Conservation (phyloP, 2,797 vertebrate genomes). For the Pipistrellus nathusii region DNA sequence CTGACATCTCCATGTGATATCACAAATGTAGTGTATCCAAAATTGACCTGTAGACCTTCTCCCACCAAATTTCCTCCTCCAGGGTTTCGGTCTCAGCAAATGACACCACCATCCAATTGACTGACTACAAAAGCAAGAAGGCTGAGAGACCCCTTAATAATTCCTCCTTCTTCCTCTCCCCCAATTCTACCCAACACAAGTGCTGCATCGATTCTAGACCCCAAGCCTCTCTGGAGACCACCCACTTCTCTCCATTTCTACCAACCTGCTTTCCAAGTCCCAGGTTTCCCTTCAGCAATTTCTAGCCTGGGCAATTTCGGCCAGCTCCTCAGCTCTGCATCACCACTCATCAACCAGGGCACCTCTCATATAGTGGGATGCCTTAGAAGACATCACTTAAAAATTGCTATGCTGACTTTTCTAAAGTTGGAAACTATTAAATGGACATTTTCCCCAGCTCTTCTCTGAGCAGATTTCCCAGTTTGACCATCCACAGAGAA, state of each 20-base stretch:
- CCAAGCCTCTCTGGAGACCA: neutral
- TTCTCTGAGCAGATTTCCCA: neutral
- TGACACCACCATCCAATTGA: neutral
- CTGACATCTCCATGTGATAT: neutral
- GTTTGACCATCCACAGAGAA: neutral
- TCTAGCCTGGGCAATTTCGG: neutral
- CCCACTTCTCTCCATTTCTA: neutral
- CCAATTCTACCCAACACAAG: neutral
- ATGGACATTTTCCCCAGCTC: neutral
- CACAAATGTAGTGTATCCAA: neutral
- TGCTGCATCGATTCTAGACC: neutral
- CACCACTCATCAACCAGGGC: neutral
- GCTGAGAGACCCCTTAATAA: neutral
- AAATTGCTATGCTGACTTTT: neutral
- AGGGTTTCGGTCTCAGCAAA: neutral
- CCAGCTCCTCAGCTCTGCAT: neutral
- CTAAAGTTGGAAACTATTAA: neutral
- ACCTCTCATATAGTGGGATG: neutral
- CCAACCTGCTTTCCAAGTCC: rapidly evolving
- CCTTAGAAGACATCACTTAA: neutral
- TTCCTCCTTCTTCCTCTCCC: neutral
- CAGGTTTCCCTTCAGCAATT: neutral
- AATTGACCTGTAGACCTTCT: neutral
- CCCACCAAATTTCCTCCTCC: neutral
- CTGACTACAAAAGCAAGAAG: neutral